A percentile compares a stretch with the other conserved stretches of the same genome.
phyloP scores from a whole-genome alignment of 2,888 invertebrate species.

The Balanococcus diminutus region DNA sequence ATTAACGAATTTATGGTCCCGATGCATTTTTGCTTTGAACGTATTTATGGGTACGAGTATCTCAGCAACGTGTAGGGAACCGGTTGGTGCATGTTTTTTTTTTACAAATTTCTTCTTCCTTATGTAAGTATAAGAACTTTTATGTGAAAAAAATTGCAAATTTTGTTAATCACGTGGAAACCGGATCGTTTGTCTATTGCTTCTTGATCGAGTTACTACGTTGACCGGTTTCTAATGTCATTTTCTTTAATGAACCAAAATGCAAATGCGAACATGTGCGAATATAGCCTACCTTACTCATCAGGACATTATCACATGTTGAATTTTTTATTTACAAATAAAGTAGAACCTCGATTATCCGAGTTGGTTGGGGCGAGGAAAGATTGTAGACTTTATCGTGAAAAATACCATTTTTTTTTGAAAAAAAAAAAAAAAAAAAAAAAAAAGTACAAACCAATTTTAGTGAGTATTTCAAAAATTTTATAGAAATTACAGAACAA shows the following conservation, averaged over 20 bases:
- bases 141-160: not conserved
- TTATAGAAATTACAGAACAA: too few species aligned
- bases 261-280: not conserved
- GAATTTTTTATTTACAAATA: too few species aligned
- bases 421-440: too few species aligned
- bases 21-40: not conserved
- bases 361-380: too few species aligned
- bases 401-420: too few species aligned
- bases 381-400: too few species aligned
- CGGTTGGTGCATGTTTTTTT: not conserved
- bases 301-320: too few species aligned
- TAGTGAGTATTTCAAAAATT: too few species aligned
- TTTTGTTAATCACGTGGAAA: not conserved
- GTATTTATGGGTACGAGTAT: not conserved
- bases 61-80: not conserved
- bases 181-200: not conserved
- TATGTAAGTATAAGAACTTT: not conserved
- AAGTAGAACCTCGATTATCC: too few species aligned
- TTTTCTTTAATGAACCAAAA: not conserved
- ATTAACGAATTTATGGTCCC: not conserved
- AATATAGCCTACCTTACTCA: not conserved
- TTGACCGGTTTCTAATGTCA: not conserved
- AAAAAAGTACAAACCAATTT: too few species aligned
- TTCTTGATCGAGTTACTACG: not conserved
- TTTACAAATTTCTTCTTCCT: not conserved